phyloP scores from a whole-genome alignment of 2,113 vertebrate species.

The Pavo muticus region DNA sequence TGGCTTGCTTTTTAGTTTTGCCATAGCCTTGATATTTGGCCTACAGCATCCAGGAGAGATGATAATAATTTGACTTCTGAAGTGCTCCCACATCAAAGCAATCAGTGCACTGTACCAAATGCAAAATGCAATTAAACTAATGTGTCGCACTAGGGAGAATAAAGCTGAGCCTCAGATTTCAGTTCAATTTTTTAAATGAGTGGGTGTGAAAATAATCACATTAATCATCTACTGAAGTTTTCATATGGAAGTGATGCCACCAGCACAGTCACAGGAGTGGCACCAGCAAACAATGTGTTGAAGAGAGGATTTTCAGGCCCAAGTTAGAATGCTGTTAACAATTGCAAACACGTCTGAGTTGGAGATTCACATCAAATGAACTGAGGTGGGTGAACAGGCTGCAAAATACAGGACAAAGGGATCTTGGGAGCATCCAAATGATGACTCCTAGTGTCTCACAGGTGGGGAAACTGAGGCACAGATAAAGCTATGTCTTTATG shows the following conservation, averaged over 20 bases:
- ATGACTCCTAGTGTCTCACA: background rate
- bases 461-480: background rate
- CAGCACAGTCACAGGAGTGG: background rate
- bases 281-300: background rate
- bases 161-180: background rate
- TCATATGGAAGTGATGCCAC: background rate
- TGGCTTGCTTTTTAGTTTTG: background rate
- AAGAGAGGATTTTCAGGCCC: background rate
- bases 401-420: background rate
- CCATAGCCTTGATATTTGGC: background rate
- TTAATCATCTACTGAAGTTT: background rate
- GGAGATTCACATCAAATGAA: background rate
- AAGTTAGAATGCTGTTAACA: background rate
- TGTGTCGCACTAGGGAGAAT: background rate
- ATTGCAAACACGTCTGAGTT: background rate
- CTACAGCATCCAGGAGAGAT: background rate
- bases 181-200: conserved; percentile 24
- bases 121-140: conserved; percentile 43
- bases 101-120: background rate
- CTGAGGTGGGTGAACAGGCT: background rate
- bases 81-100: conserved; percentile 7
- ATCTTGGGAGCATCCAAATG: accelerated
- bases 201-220: background rate
- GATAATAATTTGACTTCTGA: conserved; percentile 33
- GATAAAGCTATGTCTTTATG: background rate